phyloP scores from a whole-genome alignment of 2,797 vertebrate genomes.

The Acrocephalus scirpaceus region DNA sequence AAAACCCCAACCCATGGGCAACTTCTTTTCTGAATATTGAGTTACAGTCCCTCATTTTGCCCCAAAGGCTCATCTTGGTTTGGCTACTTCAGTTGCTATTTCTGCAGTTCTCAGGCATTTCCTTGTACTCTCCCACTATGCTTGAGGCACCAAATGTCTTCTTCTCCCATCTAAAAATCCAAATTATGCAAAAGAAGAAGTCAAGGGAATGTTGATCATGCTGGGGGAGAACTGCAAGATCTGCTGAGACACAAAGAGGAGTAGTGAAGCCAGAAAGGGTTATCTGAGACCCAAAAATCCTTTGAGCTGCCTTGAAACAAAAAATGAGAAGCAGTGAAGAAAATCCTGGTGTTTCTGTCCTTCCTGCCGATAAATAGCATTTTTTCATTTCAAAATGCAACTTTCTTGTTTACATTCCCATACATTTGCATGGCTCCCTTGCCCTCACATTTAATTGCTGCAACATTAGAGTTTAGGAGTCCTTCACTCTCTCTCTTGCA shows the following conservation, averaged over 20 bases:
- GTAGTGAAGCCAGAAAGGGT: background rate
- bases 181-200: background rate
- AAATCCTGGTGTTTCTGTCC: background rate
- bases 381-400: background rate
- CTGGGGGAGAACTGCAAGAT: background rate
- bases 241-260: background rate
- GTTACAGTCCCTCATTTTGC: background rate
- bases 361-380: background rate
- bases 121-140: background rate
- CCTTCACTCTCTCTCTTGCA: background rate
- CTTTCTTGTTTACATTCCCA: background rate
- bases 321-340: background rate
- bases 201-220: background rate
- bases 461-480: background rate
- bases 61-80: background rate
- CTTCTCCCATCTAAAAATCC: background rate
- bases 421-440: fast-evolving
- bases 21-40: background rate
- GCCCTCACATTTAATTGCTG: background rate
- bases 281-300: background rate
- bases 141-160: background rate
- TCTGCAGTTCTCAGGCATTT: background rate
- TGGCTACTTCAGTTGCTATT: background rate
- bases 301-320: background rate
- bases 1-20: background rate